Percentiles rank a stretch among this genome's conserved stretches.
Conservation (phyloP, 2,888 invertebrate genomes). For the Macaria liturata region DNA sequence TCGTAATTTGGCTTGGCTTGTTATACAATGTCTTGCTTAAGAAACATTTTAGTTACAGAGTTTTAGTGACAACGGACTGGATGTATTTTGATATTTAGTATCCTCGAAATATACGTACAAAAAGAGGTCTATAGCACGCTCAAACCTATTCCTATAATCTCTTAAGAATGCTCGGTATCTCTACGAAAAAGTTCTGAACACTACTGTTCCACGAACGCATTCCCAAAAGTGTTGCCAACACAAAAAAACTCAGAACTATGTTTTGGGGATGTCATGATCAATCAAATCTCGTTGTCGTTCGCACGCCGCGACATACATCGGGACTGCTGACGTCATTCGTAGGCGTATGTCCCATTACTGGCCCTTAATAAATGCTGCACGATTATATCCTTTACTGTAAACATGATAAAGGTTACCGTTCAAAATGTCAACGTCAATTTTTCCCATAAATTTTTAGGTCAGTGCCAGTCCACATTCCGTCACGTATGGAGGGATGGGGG, state of each 20-base stretch:
- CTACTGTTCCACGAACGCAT: constrained; percentile 26
- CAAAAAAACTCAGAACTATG: constrained; percentile 41
- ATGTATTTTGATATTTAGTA: no score
- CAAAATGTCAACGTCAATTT: constrained; percentile 46
- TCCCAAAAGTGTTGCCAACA: constrained; percentile 31
- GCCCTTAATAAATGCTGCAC: constrained; percentile 33
- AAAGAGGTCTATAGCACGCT: neutral
- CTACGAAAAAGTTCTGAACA: constrained; percentile 2
- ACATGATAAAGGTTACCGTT: constrained; percentile 39
- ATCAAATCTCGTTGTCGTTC: constrained; percentile 46
- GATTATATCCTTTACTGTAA: constrained; percentile 14
- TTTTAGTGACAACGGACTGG: no score
- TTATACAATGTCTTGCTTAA: no score
- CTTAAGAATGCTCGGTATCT: neutral
- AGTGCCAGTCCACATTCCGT: constrained; percentile 64
- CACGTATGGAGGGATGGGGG: constrained; percentile 68
- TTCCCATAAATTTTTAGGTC: constrained; percentile 75
- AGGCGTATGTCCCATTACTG: constrained; percentile 57
- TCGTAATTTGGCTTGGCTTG: no score
- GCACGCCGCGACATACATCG: constrained; percentile 37
- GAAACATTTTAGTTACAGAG: no score
- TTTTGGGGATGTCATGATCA: constrained; percentile 55
- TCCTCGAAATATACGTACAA: no score
- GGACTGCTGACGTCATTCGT: constrained; percentile 59
- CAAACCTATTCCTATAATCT: constrained; percentile 6